Percentiles rank a stretch among this genome's conserved stretches.
phyloP scores from a whole-genome alignment of 2,888 invertebrate species.

The Acleris laterana region DNA sequence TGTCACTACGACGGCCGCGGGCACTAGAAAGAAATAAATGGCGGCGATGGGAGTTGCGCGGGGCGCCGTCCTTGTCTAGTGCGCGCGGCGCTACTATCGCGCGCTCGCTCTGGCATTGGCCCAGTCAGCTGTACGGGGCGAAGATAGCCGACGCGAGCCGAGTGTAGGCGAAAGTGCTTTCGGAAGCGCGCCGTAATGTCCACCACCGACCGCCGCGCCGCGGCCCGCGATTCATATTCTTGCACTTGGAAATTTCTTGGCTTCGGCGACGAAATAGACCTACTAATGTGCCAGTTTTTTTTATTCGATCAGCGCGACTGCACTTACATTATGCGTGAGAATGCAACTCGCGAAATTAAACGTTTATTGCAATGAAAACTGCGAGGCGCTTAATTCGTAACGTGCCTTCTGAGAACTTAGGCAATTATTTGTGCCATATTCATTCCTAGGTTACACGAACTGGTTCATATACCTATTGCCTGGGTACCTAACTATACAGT shows the following conservation, averaged over 20 bases:
- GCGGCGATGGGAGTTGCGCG: constrained; percentile 72
- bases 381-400: no score
- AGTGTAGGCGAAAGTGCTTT: constrained; percentile 77
- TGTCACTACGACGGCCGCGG: constrained; percentile 77
- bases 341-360: not conserved
- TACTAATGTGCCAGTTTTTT: constrained; percentile 31
- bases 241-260: constrained; percentile 48
- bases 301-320: constrained; percentile 1
- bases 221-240: constrained; percentile 32
- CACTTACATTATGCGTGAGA: not conserved
- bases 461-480: not conserved
- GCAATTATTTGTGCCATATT: not conserved
- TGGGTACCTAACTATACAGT: no score
- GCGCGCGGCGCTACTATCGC: constrained; percentile 41
- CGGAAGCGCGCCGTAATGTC: constrained; percentile 61
- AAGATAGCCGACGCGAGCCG: constrained; percentile 67
- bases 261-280: constrained; percentile 43
- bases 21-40: constrained; percentile 80
- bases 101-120: constrained; percentile 62
- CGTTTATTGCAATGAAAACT: not conserved
- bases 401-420: not conserved
- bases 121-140: constrained; percentile 82
- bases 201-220: constrained; percentile 51
- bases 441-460: not conserved
- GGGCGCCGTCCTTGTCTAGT: constrained; percentile 53